Conservation (phyloP, 2,113 vertebrate genomes). For the Pelobates fuscus region DNA sequence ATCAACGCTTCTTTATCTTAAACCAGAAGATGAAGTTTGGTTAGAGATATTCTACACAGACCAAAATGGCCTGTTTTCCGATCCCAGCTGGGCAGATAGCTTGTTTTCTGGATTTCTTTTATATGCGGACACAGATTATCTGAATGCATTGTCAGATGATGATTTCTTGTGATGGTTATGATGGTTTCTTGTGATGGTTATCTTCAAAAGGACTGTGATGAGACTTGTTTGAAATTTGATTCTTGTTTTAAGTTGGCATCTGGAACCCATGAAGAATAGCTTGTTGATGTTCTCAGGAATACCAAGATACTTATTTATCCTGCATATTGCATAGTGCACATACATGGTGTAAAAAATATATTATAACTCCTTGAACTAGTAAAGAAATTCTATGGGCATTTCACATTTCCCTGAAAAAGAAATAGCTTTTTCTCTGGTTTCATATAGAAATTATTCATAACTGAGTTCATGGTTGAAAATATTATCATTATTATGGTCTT, state of each 20-base stretch:
- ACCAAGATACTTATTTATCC: background rate
- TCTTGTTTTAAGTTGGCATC: background rate
- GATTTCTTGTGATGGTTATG: slow-evolving; percentile 72
- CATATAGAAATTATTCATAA: too few species aligned
- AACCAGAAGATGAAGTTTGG: slow-evolving; percentile 96
- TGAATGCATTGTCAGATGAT: slow-evolving; percentile 87
- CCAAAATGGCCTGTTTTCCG: slow-evolving; percentile 94
- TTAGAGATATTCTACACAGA: slow-evolving; percentile 94
- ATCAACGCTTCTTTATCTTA: slow-evolving; percentile 88
- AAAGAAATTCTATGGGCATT: too few species aligned
- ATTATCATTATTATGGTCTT: too few species aligned
- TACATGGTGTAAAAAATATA: too few species aligned
- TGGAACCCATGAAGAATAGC: background rate
- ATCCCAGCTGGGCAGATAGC: slow-evolving; percentile 92
- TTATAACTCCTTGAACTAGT: too few species aligned
- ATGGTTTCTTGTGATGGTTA: slow-evolving; percentile 63
- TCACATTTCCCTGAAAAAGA: too few species aligned
- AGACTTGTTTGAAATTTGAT: too few species aligned
- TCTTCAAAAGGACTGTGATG: too few species aligned
- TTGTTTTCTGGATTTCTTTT: slow-evolving; percentile 96
- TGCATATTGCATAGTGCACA: background rate
- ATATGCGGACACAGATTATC: slow-evolving; percentile 90
- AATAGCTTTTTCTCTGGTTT: too few species aligned
- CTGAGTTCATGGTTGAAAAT: too few species aligned
- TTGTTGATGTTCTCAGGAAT: slow-evolving; percentile 11